Conservation (phyloP, 37 sponge, comb jelly and placozoan species). For the Haliclona indistincta region DNA sequence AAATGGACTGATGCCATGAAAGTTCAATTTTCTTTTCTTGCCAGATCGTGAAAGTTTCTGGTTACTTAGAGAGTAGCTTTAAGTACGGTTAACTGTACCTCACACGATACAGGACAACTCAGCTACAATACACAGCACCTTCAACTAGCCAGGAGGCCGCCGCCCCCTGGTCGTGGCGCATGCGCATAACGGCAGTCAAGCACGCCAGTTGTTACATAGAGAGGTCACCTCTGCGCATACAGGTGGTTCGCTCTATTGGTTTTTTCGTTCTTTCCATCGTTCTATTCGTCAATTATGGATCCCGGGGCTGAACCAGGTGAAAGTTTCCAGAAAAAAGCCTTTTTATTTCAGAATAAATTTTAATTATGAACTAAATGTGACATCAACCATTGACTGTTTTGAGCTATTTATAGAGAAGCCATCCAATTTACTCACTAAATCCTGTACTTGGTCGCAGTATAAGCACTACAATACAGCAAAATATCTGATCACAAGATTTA, state of each 20-base stretch:
- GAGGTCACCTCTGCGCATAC: too few species aligned
- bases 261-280: too few species aligned
- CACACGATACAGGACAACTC: neutral
- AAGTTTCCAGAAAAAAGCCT: neutral
- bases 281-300: too few species aligned
- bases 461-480: slow-evolving; percentile 52
- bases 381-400: slow-evolving; percentile 55
- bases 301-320: too few species aligned
- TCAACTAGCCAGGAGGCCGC: too few species aligned
- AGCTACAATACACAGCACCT: neutral
- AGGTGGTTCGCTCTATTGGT: too few species aligned
- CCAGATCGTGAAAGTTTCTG: neutral
- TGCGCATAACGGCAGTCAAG: neutral
- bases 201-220: too few species aligned
- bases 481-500: too few species aligned
- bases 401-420: slow-evolving; percentile 52
- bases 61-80: too few species aligned
- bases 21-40: too few species aligned
- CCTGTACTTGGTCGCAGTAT: slow-evolving; percentile 47
- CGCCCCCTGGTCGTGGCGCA: too few species aligned
- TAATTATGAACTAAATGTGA: slow-evolving; percentile 14
- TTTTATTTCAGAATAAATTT: slow-evolving; percentile 29
- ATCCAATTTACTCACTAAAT: slow-evolving; percentile 27
- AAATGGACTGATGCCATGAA: neutral
- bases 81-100: too few species aligned